Conservation (phyloP, 2,797 vertebrate species). For the Gadopsis marmoratus region DNA sequence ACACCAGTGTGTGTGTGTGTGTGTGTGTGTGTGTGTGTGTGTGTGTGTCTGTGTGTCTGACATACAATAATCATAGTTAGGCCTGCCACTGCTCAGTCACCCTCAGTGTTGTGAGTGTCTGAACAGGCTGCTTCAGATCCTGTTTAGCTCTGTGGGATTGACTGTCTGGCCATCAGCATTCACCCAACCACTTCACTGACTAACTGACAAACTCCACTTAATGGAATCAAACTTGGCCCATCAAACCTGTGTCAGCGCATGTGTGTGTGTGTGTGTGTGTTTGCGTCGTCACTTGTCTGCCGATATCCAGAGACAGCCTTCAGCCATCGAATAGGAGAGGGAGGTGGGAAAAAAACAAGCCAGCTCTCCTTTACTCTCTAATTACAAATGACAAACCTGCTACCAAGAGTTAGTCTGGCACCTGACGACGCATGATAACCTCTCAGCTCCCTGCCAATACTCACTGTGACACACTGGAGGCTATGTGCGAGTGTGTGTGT, state of each 20-base stretch:
- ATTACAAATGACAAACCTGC: slow-evolving; percentile 84
- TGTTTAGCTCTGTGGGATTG: slow-evolving; percentile 60
- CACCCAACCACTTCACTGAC: slow-evolving; percentile 58
- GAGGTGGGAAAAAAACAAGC: slow-evolving; percentile 59
- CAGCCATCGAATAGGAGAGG: slow-evolving; percentile 62
- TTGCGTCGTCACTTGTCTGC: slow-evolving; percentile 65
- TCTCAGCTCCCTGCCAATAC: slow-evolving; percentile 72
- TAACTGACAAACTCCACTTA: slow-evolving; percentile 83
- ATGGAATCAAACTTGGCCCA: slow-evolving; percentile 80
- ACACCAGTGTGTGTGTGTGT: slow-evolving; percentile 53
- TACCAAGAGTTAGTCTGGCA: slow-evolving; percentile 71
- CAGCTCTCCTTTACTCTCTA: slow-evolving; percentile 72
- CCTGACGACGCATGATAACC: slow-evolving; percentile 79
- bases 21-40: slow-evolving; percentile 35
- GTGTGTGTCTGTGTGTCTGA: slow-evolving; percentile 54
- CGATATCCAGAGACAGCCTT: slow-evolving; percentile 76
- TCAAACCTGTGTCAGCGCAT: slow-evolving; percentile 62
- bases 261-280: slow-evolving; percentile 33
- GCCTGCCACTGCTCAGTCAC: slow-evolving; percentile 67
- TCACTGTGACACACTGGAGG: slow-evolving; percentile 62
- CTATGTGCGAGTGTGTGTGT: slow-evolving; percentile 20
- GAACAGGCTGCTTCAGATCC: slow-evolving; percentile 66
- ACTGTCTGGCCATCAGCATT: slow-evolving; percentile 69
- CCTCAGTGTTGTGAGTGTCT: slow-evolving; percentile 57
- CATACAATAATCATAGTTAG: slow-evolving; percentile 72